Evolutionary conservation across 2,113 vertebrate genomes (phyloP), one percentile per base, ranked within the genome.

Genomic region (Toxostoma redivivum): DNA sequence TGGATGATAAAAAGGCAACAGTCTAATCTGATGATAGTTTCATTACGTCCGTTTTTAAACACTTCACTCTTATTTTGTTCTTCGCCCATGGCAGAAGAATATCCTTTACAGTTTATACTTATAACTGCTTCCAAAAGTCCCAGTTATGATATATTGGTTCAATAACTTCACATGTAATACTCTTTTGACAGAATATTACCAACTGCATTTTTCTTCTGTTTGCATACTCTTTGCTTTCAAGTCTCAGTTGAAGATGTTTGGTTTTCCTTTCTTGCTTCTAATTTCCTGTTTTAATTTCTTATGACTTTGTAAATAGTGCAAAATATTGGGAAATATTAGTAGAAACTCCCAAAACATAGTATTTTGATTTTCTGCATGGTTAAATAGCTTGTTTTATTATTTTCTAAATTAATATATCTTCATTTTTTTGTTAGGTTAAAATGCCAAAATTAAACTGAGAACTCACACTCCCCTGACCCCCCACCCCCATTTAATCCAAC

Each of bases 381-480:
- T 78, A 65, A 73, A 78, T 65, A 23, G 2, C 12, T 51, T 51
- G 20, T 7, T 82, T 61, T 47, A 47, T 80, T 83, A 0, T 73
- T 78, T 88, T 50, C 24, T 70, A 56, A 73, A 79, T 53, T 54
- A 44, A 44, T n/a, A 57, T 38, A 9, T 76, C 17, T 50, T 7
- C 10, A 5, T 15, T 58, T 72, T 72, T 76, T 69, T 60, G 3
- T 60, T 64, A 66, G 14, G 16, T 45, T 81, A 37, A 71, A 88
- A 54, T n/a, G 24, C 12, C 50, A 54, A 69, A 50, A 33, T 87
- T 80, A 67, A 53, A 35, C 14, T 48, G 67, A 48, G 28, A 48
- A 35, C 8, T 76, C 37, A 65, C 23, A 27, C 5, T 3, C 18
- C 2, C 10, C 0, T 5, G 8, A 3, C 5, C 4, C 6, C 5